These are phyloP conservation scores for Xanthorhoe spadicearia DNA, from an alignment of 2,888 invertebrate genomes.

Conservation along the genomic window DNA sequence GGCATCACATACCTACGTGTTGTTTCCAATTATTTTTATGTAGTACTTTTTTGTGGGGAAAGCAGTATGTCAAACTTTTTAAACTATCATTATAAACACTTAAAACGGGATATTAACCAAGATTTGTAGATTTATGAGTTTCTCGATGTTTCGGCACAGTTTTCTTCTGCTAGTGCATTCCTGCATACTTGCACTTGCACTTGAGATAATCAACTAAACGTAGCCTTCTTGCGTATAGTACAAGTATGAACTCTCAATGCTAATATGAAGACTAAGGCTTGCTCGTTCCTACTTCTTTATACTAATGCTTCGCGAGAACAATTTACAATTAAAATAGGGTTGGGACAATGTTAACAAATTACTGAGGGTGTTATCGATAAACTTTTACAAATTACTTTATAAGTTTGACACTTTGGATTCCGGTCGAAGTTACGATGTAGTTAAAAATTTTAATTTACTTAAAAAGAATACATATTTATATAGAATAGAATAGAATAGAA, in stretches of 20 bases:
- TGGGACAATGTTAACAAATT: slow-evolving; percentile 41
- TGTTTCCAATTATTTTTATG: too few species aligned
- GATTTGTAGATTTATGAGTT: too few species aligned
- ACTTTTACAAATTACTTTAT: slow-evolving; percentile 19
- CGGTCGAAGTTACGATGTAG: slow-evolving; percentile 6
- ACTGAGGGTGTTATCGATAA: slow-evolving; percentile 46
- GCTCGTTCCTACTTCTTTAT: slow-evolving; percentile 5
- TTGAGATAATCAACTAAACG: too few species aligned
- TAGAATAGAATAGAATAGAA: too few species aligned
- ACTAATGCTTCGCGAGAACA: slow-evolving; percentile 71
- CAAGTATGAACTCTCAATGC: neutral
- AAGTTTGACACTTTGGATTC: slow-evolving; percentile 11
- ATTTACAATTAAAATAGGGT: slow-evolving; percentile 69
- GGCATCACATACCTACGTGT: too few species aligned
- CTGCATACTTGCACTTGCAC: too few species aligned
- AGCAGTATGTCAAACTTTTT: neutral
- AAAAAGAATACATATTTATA: too few species aligned
- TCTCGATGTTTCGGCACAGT: too few species aligned
- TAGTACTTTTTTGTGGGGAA: neutral
- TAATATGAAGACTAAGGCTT: neutral
- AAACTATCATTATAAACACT: too few species aligned
- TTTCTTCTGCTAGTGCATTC: too few species aligned
- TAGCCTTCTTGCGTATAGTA: too few species aligned
- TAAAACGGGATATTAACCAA: too few species aligned
- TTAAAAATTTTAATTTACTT: neutral